These are phyloP conservation scores for Mesaphorura yosii DNA, from an alignment of 1,140 invertebrate species.

Conservation along the genomic window DNA sequence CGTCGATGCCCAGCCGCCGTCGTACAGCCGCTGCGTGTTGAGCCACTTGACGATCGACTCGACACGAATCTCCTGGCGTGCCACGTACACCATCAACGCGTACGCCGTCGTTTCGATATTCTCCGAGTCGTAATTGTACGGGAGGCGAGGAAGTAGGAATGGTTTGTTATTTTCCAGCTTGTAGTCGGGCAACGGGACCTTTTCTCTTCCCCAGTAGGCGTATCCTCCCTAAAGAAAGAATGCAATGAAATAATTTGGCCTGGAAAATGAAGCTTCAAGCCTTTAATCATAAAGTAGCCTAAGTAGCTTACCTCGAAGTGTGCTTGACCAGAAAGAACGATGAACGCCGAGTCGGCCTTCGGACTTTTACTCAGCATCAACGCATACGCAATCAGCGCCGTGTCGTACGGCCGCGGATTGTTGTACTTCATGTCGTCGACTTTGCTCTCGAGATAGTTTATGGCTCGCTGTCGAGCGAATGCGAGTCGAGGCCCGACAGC, in stretches of 20 bases:
- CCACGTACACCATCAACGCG: conserved; percentile 76
- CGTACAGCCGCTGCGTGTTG: conserved; percentile 76
- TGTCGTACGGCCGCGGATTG: conserved; percentile 63
- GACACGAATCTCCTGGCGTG: conserved; percentile 61
- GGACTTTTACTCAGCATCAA: conserved; percentile 65
- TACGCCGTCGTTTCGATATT: conserved; percentile 90
- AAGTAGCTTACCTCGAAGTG: conserved; percentile 46
- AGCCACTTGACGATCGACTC: conserved; percentile 86
- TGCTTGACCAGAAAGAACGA: conserved; percentile 53
- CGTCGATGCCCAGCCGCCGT: conserved; percentile 89
- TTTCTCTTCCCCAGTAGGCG: conserved; percentile 70
- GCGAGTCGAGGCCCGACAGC: conserved; percentile 35
- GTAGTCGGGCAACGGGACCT: conserved; percentile 60
- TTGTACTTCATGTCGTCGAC: conserved; percentile 52
- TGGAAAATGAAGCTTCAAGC: not conserved
- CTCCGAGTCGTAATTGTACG: conserved; percentile 74
- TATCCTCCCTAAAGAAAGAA: conserved; percentile 47
- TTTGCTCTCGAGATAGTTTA: conserved; percentile 72
- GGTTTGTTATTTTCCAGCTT: conserved; percentile 83
- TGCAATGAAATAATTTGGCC: conserved; percentile 10
- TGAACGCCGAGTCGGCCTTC: conserved; percentile 65
- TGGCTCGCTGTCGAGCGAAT: conserved; percentile 43
- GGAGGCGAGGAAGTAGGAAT: conserved; percentile 72
- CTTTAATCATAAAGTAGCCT: not conserved
- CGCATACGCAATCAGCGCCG: conserved; percentile 77